Evolutionary conservation across 2,888 invertebrate species (phyloP).

Genomic region (Melanotus villosus): DNA sequence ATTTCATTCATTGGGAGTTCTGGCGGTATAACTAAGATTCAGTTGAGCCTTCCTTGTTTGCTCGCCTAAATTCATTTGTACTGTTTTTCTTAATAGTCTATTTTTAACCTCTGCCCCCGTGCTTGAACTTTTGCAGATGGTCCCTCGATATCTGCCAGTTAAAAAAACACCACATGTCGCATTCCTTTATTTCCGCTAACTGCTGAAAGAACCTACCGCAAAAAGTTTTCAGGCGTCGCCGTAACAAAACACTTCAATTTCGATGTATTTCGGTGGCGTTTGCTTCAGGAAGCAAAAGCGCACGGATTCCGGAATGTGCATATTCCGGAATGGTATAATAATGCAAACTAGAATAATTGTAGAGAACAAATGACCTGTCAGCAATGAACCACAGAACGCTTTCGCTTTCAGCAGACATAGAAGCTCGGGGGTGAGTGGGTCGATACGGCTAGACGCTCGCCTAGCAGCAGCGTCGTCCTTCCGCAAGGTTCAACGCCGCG

Average conservation of each 20-base stretch:
- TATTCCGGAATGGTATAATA: neutral
- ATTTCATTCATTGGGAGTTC: no score
- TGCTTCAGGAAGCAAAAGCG: no score
- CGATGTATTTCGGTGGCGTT: no score
- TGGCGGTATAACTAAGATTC: no score
- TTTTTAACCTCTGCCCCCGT: slow-evolving; percentile 10
- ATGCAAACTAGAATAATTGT: slow-evolving; percentile 1
- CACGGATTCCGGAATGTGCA: no score
- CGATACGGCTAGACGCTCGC: slow-evolving; percentile 70
- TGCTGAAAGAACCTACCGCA: neutral
- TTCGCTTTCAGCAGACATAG: slow-evolving; percentile 34
- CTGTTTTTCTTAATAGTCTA: neutral
- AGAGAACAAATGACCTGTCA: slow-evolving; percentile 16
- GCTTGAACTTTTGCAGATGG: neutral
- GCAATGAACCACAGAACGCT: slow-evolving; percentile 22
- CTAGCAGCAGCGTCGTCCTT: slow-evolving; percentile 55
- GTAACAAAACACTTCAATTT: no score
- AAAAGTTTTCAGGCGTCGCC: no score
- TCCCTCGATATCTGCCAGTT: neutral
- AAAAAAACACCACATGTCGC: neutral
- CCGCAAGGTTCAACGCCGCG: slow-evolving; percentile 60
- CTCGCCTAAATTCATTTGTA: no score
- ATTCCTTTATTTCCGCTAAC: slow-evolving; percentile 2
- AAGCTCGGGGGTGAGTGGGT: slow-evolving; percentile 58
- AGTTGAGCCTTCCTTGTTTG: no score